Evolutionary conservation across 1,140 invertebrate species (phyloP), one percentile per base, ranked within the genome.

Genomic region (Babylonia areolata): DNA sequence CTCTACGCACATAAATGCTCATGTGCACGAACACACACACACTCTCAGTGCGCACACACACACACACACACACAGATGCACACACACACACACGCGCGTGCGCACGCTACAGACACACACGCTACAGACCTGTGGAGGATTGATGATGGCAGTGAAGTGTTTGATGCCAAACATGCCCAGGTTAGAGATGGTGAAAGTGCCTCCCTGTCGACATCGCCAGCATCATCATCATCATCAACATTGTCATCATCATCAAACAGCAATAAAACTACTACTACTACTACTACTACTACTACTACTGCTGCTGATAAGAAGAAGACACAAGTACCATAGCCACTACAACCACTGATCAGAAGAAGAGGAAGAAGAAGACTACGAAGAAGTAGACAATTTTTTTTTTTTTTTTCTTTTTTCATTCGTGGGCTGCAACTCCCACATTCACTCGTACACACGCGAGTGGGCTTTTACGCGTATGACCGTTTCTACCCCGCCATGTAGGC

Each of bases 151-250:
- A 42, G 95, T 94, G 91, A 96, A 96, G 88, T 95, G 94, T 85
- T 95, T 95, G n/a, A 96, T 95, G 93, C 98, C 98, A 95, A 97
- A 99, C 99, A 99, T 99, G 91, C 99, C 99, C 84, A 99, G 95
- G 95, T 99, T 99, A 0, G 99, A 99, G 9, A 99, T 96, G 3
- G 96, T 96, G 90, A 97, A 96, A n/a, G 96, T 97, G 31, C 96
- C 96, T 79, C 96, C 96, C 96, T 96, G 90, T 64, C 31, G 94
- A 87, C 46, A 51, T 51, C 46, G 17, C n/a, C 64, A 51, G 64
- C 39, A 87, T 37, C 31, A 79, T 42, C 37, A 37, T n/a, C 46
- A 51, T 71, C 77, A 71, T 71, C 28, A 2, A 28, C 11, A 71
- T 33, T 20, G 28, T n/a, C 9, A 71, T 3, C 12, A 71, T 28